Conservation (phyloP, 2,113 vertebrate species). For the Actenoides lindsayi region DNA sequence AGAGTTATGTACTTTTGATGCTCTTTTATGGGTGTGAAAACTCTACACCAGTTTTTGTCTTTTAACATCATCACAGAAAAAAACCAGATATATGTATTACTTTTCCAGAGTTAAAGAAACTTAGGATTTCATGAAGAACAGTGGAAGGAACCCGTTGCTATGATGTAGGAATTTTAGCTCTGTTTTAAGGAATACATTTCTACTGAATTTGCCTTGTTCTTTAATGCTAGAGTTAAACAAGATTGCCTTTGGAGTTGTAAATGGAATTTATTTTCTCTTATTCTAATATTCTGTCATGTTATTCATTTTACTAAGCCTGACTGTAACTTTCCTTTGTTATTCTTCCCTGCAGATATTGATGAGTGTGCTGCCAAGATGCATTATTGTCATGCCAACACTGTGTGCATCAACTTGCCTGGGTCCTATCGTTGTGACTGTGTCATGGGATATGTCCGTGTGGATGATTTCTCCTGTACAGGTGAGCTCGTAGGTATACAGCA, state of each 20-base stretch:
- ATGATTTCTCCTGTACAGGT: constrained; percentile 97
- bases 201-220: neutral
- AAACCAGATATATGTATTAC: neutral
- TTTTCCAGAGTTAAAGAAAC: neutral
- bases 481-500: neutral
- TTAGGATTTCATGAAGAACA: neutral
- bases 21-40: neutral
- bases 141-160: neutral
- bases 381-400: constrained; percentile 93
- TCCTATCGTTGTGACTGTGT: constrained; percentile 92
- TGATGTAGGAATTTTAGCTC: neutral
- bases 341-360: constrained; percentile 85
- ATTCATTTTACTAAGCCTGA: neutral
- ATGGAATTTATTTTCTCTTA: neutral
- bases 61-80: neutral
- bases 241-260: neutral
- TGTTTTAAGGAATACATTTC: neutral
- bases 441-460: constrained; percentile 87
- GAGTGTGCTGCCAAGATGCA: constrained; percentile 95
- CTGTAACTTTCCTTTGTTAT: neutral
- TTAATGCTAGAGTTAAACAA: neutral
- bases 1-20: rapidly evolving
- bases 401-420: constrained; percentile 91
- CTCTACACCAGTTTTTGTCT: neutral
- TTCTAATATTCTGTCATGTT: neutral